Evolutionary conservation across 2,797 vertebrate species (phyloP).

Genomic region (Malacoctenus gilli): DNA sequence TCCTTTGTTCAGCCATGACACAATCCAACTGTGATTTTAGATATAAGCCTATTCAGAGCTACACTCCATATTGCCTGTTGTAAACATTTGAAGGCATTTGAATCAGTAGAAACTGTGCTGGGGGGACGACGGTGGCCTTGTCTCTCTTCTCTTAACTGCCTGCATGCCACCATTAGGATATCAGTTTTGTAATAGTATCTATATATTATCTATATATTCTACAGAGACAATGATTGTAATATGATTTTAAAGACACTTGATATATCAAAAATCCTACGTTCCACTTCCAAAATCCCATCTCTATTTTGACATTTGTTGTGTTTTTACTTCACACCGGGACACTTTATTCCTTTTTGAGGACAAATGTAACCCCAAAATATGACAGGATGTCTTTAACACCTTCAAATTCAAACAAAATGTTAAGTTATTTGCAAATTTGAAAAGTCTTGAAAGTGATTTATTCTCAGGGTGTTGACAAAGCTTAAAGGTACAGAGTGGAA

Average conservation of each 20-base stretch:
- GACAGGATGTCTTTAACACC: slow-evolving; percentile 7
- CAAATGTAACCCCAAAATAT: slow-evolving; percentile 10
- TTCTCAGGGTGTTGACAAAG: slow-evolving; percentile 67
- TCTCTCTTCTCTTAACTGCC: slow-evolving; percentile 60
- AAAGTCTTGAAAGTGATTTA: slow-evolving; percentile 37
- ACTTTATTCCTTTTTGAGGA: slow-evolving; percentile 20
- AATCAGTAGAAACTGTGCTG: no score
- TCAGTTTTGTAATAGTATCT: slow-evolving; percentile 62
- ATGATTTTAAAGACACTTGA: slow-evolving; percentile 51
- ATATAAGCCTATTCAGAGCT: slow-evolving; percentile 24
- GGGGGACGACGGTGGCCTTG: slow-evolving; percentile 20
- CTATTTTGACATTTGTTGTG: slow-evolving; percentile 3
- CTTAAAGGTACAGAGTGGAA: no score
- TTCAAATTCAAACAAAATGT: slow-evolving; percentile 5
- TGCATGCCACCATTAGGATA: slow-evolving; percentile 65
- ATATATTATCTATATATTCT: slow-evolving; percentile 62
- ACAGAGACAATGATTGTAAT: slow-evolving; percentile 69
- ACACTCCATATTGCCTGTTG: slow-evolving; percentile 29
- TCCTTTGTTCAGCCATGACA: slow-evolving; percentile 13
- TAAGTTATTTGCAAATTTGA: slow-evolving; percentile 5
- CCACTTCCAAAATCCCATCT: slow-evolving; percentile 33
- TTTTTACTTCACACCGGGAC: slow-evolving; percentile 16
- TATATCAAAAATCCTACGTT: slow-evolving; percentile 27
- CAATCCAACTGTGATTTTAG: slow-evolving; percentile 26
- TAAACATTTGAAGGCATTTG: slow-evolving; percentile 42